Base-by-base conservation (phyloP, 1,140 invertebrate species). In the Drosophila athabasca region DNA sequence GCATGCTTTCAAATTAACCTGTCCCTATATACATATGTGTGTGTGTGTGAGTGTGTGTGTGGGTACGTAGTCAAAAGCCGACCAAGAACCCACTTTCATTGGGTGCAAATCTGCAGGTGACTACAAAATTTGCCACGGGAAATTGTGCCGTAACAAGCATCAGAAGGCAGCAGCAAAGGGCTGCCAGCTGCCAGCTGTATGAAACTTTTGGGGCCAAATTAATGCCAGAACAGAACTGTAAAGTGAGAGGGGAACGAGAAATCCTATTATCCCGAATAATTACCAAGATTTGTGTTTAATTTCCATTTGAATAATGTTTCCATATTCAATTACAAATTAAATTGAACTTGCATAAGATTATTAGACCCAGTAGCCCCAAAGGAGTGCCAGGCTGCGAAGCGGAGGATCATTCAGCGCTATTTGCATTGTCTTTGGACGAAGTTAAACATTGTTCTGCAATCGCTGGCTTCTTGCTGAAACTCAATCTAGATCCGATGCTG, bases 1-100 rank as follows among this genome's bases (percentile, higher is more conserved):
- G 83, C 82, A 88, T 82, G 83, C 82, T 82, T 75, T 82, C 67
- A 87, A 88, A 88, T 88, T 82, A 87, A 64, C 70, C 66, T 72
- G 67, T 52, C 57, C 60, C 71, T 19, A 19, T 1, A 19, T 19
- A 19, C 1, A 1, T 66, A 71, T 58, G 78, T 55, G 68, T 50
- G 19, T 49, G 51, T 55, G 65, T 66, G 70, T 58, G n/a, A n/a
- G 78, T 55, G 68, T 50, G 19, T 49, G 51, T 55, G 65, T 66
- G 70, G 53, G 78, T 59, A 65, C 50, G 29, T 41, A 64, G 73
- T 61, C 62, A 48, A 69, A 50, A 61, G 46, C 44, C 39, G 53
- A 19, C 29, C 17, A 13, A 35, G 41, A 57, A 62, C 60, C 51
- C 44, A 69, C 52, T 69, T 69, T 51, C 52, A 65, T 57, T 44